Base-by-base conservation (phyloP, 2,797 vertebrate genomes). In the Nannoperca obscura region DNA sequence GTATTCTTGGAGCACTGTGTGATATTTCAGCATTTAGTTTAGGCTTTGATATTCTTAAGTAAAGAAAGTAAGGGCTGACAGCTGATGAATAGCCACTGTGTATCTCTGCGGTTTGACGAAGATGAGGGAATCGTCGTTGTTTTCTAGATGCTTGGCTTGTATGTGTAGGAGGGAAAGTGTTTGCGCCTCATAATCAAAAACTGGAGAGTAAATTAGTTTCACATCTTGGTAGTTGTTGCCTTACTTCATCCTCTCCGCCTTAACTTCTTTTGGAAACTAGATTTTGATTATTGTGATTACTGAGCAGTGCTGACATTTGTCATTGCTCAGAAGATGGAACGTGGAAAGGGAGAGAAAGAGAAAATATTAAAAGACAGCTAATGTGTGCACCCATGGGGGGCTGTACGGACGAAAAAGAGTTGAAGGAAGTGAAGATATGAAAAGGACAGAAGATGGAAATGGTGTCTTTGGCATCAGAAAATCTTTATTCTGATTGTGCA, bases 201-300 rank as follows among this genome's bases (percentile, higher is more conserved):
- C 53, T 27, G 7, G 38, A 59, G 57, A 47, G 62, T 55, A 78
- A 85, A 86, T 87, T 64, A 73, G 61, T 68, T 76, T 81, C 40
- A 53, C 65, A 44, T 82, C 57, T 36, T 68, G 44, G 36, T 47
- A 7, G 59, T 17, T 73, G 52, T 71, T 24, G n/a, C 49, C 49
- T 65, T n/a, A 49, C 34, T 71, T 74, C 65, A 59, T 64, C 38
- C 44, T 68, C 54, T 14, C 50, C 0, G 5, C 71, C 53, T 73
- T 60, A 62, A 40, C 70, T 74, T 72, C 24, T 78, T 53, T 49
- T 11, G 0, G 62, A 49, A 78, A 58, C n/a, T 17, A 34, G 8
- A 64, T 30, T 78, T 81, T 81, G 57, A 82, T 80, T 75, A 57
- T 63, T 55, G 75, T 69, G 47, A 84, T 86, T 72, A 74, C 69